Percentiles rank a stretch among this genome's conserved stretches.
Evolutionary conservation across 2,113 vertebrate species (phyloP).

Genomic region (Nannospalax galili): DNA sequence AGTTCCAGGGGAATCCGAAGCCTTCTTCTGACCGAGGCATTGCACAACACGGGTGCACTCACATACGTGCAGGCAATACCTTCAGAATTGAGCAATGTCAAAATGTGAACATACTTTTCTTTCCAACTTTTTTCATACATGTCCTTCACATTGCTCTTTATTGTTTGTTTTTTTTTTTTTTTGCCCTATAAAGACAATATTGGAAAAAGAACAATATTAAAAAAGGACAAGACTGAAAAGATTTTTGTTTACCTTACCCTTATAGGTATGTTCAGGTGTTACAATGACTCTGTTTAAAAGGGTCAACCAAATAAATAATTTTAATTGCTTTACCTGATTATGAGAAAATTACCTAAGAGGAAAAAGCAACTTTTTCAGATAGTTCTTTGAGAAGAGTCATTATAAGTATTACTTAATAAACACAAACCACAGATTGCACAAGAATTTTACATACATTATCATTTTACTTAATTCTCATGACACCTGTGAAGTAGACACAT

Average conservation of each 20-base stretch:
- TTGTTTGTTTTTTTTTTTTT: constrained; percentile 35
- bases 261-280: constrained; percentile 43
- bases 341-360: constrained; percentile 56
- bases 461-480: constrained; percentile 60
- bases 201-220: constrained; percentile 12
- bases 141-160: constrained; percentile 15
- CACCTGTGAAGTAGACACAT: constrained; percentile 31
- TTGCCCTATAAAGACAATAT: constrained; percentile 29
- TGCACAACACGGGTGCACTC: too few species aligned
- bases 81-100: constrained; percentile 30
- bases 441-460: constrained; percentile 31
- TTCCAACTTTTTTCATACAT: constrained; percentile 39
- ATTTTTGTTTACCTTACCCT: constrained; percentile 49
- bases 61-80: neutral
- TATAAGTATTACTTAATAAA: constrained; percentile 57
- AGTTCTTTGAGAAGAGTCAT: constrained; percentile 35
- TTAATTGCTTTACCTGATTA: constrained; percentile 65
- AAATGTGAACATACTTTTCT: constrained; percentile 47
- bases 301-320: constrained; percentile 44
- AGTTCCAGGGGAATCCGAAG: too few species aligned
- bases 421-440: constrained; percentile 39
- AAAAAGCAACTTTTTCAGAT: constrained; percentile 55
- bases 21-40: too few species aligned
- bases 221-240: constrained; percentile 51
- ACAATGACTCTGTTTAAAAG: constrained; percentile 53